phyloP scores from a whole-genome alignment of 2,113 vertebrate species.

The Ciconia stormi region DNA sequence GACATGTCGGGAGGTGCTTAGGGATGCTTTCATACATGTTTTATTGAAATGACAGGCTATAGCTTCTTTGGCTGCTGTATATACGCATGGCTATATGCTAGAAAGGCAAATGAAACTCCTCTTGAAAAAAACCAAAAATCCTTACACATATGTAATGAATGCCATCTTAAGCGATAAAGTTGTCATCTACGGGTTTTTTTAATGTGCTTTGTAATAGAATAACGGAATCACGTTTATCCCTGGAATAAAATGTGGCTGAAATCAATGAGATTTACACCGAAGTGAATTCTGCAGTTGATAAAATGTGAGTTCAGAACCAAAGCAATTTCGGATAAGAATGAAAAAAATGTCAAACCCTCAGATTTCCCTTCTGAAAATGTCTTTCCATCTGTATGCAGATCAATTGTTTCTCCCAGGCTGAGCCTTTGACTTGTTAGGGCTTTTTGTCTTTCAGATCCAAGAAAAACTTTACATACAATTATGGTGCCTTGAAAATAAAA shows the following conservation, averaged over 20 bases:
- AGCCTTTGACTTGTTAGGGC: neutral
- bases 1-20: conserved; percentile 53
- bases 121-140: neutral
- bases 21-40: conserved; percentile 63
- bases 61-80: conserved; percentile 2
- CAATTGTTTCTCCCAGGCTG: neutral
- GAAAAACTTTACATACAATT: conserved; percentile 44
- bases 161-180: conserved; percentile 6
- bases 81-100: neutral
- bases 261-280: conserved; percentile 15
- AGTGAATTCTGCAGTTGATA: conserved; percentile 9
- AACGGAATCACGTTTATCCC: neutral
- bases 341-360: neutral
- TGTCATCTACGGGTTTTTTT: neutral
- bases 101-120: conserved; percentile 41
- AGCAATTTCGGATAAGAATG: neutral
- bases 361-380: neutral
- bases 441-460: conserved; percentile 29
- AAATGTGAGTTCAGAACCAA: conserved; percentile 26
- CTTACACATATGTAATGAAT: neutral
- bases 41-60: conserved; percentile 66
- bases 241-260: conserved; percentile 19
- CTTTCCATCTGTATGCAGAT: neutral
- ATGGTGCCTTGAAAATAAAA: conserved; percentile 25
- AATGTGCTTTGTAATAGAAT: conserved; percentile 28